Conservation (phyloP, 2,113 vertebrate genomes). For the Zapus hudsonius region DNA sequence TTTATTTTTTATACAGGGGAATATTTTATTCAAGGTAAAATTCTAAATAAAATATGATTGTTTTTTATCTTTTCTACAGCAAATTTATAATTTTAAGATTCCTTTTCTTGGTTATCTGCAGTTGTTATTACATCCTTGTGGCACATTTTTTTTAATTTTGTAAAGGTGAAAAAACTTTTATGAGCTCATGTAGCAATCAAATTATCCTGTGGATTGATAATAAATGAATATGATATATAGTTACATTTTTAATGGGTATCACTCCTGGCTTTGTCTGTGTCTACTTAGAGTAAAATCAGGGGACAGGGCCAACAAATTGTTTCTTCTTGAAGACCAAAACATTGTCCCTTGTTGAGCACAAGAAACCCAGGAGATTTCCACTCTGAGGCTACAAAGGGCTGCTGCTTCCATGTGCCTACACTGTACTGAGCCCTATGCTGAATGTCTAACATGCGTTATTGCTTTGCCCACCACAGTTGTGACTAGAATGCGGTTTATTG, state of each 20-base stretch:
- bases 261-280: slow-evolving; percentile 74
- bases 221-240: slow-evolving; percentile 90
- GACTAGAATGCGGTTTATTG: too few species aligned
- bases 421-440: fast-evolving
- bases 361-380: background rate
- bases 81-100: slow-evolving; percentile 93
- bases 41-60: slow-evolving; percentile 91
- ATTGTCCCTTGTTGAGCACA: background rate
- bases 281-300: background rate
- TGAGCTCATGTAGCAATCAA: slow-evolving; percentile 91
- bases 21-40: slow-evolving; percentile 93
- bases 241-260: slow-evolving; percentile 88
- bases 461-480: background rate
- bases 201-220: slow-evolving; percentile 93
- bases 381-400: fast-evolving
- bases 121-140: slow-evolving; percentile 88
- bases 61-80: slow-evolving; percentile 94
- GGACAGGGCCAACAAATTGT: background rate
- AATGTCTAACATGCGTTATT: fast-evolving
- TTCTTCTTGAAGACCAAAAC: background rate
- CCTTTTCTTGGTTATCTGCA: slow-evolving; percentile 89
- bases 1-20: slow-evolving; percentile 93
- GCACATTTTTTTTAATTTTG: slow-evolving; percentile 90
- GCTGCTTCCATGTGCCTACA: fast-evolving
- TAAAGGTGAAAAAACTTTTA: slow-evolving; percentile 91